These are phyloP conservation scores for Glyptemys insculpta DNA, from an alignment of 2,797 vertebrate genomes.

Conservation along the genomic window DNA sequence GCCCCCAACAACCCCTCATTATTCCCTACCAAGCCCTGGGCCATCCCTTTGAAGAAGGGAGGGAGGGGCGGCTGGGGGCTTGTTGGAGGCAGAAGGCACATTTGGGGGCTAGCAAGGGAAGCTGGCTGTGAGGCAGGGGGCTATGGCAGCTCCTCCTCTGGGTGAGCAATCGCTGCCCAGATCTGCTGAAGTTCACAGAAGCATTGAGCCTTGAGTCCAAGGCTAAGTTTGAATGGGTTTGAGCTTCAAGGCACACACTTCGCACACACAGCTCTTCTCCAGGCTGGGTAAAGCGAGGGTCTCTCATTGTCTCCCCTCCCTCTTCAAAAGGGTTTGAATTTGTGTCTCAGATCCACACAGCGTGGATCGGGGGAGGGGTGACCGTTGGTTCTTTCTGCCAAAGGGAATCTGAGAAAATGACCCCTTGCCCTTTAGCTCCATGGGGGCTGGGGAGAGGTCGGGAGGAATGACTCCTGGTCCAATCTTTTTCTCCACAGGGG, in stretches of 20 bases:
- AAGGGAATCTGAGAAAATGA: constrained; percentile 78
- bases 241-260: background rate
- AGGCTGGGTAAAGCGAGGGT: constrained; percentile 20
- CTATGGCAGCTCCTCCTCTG: background rate
- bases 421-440: constrained; percentile 73
- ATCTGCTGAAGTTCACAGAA: background rate
- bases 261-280: background rate
- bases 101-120: background rate
- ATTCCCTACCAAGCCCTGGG: background rate
- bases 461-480: constrained; percentile 63
- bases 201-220: background rate
- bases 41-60: background rate
- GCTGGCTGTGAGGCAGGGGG: background rate
- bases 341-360: constrained; percentile 52
- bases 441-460: constrained; percentile 71
- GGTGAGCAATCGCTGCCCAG: background rate
- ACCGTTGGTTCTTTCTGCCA: constrained; percentile 74
- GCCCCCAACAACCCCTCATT: background rate
- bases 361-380: constrained; percentile 42
- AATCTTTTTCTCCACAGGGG: constrained; percentile 62
- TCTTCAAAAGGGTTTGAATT: constrained; percentile 36
- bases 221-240: background rate
- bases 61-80: background rate
- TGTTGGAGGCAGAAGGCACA: background rate
- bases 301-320: background rate